Evolutionary conservation across 1,140 invertebrate species (phyloP), one percentile per base, ranked within the genome.

Genomic region (Pseudomyrmex flavicornis): DNA sequence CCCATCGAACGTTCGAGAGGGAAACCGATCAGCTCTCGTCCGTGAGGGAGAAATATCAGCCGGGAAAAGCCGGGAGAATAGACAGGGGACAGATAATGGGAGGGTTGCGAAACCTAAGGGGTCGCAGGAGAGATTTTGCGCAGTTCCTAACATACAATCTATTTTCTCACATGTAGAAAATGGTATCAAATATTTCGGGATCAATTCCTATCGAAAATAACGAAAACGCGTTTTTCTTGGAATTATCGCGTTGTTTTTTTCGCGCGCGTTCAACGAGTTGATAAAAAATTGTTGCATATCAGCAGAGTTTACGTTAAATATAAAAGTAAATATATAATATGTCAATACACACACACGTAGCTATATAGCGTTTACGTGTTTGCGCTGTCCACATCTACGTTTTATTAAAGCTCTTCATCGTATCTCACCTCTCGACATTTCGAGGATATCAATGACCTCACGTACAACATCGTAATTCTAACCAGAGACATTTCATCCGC

Each of bases 401-500:
- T 77, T 77, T 68, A 66, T 76, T 54, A 10, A 15, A 26, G 44
- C 10, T 44, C 13, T 52, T 15, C 44, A 44, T n/a, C 17, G 44
- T 0, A 46, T 63, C 8, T 46, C 9, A 62, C 10, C 22, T 35
- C 26, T 75, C 48, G 48, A 75, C 77, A 73, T 82, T 46, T 48
- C 44, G 9, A 13, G 12, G 5, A 10, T 10, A 75, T 61, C 20
- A 54, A 52, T n/a, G 26, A 58, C 15, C 52, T 70, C 35, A 61
- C 44, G 10, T 35, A 80, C 8, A 70, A 80, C 3, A 2, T n/a
- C 58, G 66, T 82, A 82, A 61, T 73, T 50, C 15, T 10, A 20
- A 61, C 22, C 20, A 4, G 44, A 82, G 68, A 70, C n/a, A 20
- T 50, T 61, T n/a, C 73, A 7, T 2, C 2, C 7, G 13, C 9